Conservation (phyloP, 2,888 invertebrate species). For the Scaptomyza cyrtandrae region DNA sequence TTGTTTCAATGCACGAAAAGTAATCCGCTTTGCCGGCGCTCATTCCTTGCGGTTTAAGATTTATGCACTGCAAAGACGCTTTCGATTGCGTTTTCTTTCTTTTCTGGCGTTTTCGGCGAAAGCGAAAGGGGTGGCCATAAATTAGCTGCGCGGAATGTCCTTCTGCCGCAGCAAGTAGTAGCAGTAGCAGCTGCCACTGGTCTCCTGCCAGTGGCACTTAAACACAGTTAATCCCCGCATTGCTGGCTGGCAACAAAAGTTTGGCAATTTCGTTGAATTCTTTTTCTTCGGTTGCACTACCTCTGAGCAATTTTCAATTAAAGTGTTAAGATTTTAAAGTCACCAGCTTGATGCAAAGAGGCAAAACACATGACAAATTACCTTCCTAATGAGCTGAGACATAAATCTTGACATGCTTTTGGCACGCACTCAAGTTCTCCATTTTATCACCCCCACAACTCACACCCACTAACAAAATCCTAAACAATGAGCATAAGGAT, state of each 20-base stretch:
- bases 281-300: constrained; percentile 1
- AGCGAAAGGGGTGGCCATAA: constrained; percentile 77
- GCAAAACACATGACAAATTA: constrained; percentile 76
- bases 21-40: constrained; percentile 73
- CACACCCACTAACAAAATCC: constrained; percentile 18
- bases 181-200: constrained; percentile 12
- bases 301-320: constrained; percentile 66
- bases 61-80: constrained; percentile 76
- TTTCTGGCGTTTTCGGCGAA: constrained; percentile 31
- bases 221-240: constrained; percentile 75
- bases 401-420: constrained; percentile 77
- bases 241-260: constrained; percentile 56
- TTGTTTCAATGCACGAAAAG: constrained; percentile 76
- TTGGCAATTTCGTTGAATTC: constrained; percentile 48
- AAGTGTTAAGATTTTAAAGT: constrained; percentile 78
- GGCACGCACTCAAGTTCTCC: constrained; percentile 47
- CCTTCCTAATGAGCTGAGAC: constrained; percentile 79
- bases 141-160: constrained; percentile 73
- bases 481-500: constrained; percentile 45
- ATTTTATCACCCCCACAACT: not conserved
- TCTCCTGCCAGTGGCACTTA: constrained; percentile 58
- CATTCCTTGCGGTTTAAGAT: constrained; percentile 76
- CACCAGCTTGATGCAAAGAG: constrained; percentile 13
- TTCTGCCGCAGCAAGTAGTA: constrained; percentile 20
- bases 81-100: constrained; percentile 46